These are phyloP conservation scores for Petrolisthes cinctipes DNA, from an alignment of 2,888 invertebrate genomes.

Conservation along the genomic window DNA sequence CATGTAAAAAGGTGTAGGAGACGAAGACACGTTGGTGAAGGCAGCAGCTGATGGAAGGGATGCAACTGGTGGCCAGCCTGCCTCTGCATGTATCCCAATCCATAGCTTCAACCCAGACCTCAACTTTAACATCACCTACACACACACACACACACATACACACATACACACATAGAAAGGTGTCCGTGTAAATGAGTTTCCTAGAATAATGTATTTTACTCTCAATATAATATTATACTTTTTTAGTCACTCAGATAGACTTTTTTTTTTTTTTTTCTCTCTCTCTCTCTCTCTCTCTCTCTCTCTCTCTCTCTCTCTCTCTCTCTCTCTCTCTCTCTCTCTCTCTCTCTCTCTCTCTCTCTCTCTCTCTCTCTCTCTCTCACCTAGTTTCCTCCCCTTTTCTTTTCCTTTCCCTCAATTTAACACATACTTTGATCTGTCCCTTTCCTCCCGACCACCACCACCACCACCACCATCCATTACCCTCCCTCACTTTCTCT, in stretches of 20 bases:
- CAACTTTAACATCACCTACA: too few species aligned
- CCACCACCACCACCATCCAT: background rate
- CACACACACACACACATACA: too few species aligned
- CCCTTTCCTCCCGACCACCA: background rate
- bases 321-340: background rate
- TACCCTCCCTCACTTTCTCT: background rate
- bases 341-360: background rate
- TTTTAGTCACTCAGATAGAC: background rate
- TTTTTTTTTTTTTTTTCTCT: background rate
- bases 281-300: background rate
- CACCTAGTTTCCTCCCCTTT: background rate
- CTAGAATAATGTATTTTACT: too few species aligned
- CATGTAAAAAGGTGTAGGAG: too few species aligned
- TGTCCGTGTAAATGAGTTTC: too few species aligned
- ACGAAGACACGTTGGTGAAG: too few species aligned
- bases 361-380: constrained; percentile 23
- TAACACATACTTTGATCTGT: background rate
- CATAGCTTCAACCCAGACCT: too few species aligned
- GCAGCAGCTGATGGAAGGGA: too few species aligned
- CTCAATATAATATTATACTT: background rate
- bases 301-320: constrained; percentile 25
- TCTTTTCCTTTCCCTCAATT: background rate
- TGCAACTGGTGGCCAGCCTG: too few species aligned
- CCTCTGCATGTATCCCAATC: too few species aligned
- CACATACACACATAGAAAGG: too few species aligned